Evolutionary conservation across 2,797 vertebrate genomes (phyloP), one percentile per base, ranked within the genome.

Genomic region (Acanthurus lineatus): DNA sequence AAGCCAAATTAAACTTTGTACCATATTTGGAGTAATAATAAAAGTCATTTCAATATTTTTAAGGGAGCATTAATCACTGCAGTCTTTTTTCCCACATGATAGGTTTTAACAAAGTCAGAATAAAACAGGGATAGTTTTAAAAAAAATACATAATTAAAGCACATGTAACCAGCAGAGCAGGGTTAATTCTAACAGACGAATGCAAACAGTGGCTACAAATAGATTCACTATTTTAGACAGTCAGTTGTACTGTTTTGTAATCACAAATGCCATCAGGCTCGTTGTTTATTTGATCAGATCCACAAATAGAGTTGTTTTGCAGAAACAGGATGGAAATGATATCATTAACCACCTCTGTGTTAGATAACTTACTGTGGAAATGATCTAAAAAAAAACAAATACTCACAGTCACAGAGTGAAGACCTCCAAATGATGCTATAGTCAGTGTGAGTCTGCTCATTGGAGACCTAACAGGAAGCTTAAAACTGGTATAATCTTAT

Each of bases 401-500:
- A 15, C 28, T 35, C 48, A 42, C 9, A 60, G 17, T 42, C 38
- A 38, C 47, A 54, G 35, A 15, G 6, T 19, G 2, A 54, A 54
- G 9, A 52, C n/a, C 6, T 42, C 2, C 0, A 20, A 35, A 48
- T 28, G 2, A 57, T 59, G 7, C 54, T 58, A 38, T 22, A 45
- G 17, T 54, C 58, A 7, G 32, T 10, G 3, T 20, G 9, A 3
- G 12, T 8, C 3, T 51, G 66, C 44, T 81, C 5, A 42, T 66
- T 47, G 65, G 44, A 49, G 15, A 35, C 22, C 38, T 49, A 2
- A 20, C 49, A 58, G 42, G 51, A 75, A 84, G 63, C 48, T 4
- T 76, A 25, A 73, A 65, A 73, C 40, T 9, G 16, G 9, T 9
- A 28, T 38, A 73, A 59, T 82, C 54, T 61, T 58, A 51, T 73